These are phyloP conservation scores for Himantopus leucocephalus DNA, from an alignment of 2,113 vertebrate genomes.

Conservation along the genomic window DNA sequence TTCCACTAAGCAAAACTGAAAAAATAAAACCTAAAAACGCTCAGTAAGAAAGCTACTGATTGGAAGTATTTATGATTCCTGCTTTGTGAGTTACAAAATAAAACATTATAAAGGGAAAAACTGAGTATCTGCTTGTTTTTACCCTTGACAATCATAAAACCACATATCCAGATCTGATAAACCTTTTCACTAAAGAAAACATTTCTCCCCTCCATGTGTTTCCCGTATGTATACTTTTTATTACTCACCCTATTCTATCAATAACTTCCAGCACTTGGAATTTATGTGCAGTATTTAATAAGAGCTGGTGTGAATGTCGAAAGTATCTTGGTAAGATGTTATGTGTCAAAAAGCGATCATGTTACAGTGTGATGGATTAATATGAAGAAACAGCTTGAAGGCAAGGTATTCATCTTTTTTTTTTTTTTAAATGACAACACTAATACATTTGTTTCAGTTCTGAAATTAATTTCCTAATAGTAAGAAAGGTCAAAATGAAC, in stretches of 20 bases:
- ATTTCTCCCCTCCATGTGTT: not conserved
- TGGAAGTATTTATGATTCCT: not conserved
- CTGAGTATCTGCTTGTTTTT: not conserved
- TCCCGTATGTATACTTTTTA: not conserved
- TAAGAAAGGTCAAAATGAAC: constrained; percentile 94
- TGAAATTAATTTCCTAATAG: constrained; percentile 98
- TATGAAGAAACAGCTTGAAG: constrained; percentile 80
- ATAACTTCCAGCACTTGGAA: constrained; percentile 42
- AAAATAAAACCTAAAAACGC: not conserved
- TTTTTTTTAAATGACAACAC: constrained; percentile 80
- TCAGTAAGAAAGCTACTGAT: not conserved
- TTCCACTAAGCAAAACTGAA: not conserved
- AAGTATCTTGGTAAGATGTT: constrained; percentile 71
- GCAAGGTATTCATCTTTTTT: constrained; percentile 84
- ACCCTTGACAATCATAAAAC: not conserved
- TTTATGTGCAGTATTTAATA: constrained; percentile 67
- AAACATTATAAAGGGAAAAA: not conserved
- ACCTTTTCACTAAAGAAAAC: not conserved
- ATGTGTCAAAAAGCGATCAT: constrained; percentile 70
- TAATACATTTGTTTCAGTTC: constrained; percentile 93
- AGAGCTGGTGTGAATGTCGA: constrained; percentile 47
- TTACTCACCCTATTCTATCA: constrained; percentile 2
- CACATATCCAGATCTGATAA: not conserved
- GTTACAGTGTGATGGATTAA: constrained; percentile 77
- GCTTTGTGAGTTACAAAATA: not conserved